Evolutionary conservation across 37 sponge, comb jelly and placozoan genomes (phyloP).

Genomic region (Diacarnus erythraeanus): DNA sequence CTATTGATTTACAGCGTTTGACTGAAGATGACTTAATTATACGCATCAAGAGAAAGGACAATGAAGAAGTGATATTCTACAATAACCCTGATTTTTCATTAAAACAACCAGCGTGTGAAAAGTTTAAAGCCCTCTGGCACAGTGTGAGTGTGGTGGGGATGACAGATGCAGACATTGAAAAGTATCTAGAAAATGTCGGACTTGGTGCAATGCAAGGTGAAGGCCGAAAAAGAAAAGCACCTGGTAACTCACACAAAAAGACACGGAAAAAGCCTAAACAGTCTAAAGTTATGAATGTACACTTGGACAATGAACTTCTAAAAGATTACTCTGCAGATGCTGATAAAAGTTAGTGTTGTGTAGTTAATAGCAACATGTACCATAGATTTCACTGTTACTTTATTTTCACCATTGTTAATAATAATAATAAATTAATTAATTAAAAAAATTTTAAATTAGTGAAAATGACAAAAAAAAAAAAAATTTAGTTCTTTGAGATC

Average conservation of each 20-base stretch:
- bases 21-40: conserved; percentile 20
- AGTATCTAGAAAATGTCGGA: conserved; percentile 63
- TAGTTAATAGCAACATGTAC: too few relatives aligned
- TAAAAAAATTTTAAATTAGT: too few relatives aligned
- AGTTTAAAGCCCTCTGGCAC: conserved; percentile 65
- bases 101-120: conserved; percentile 4
- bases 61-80: conserved; percentile 77
- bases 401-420: too few relatives aligned
- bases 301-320: conserved; percentile 62
- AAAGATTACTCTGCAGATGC: conserved; percentile 56
- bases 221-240: conserved; percentile 26
- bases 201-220: conserved; percentile 70
- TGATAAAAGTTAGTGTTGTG: too few relatives aligned
- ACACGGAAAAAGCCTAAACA: conserved; percentile 35
- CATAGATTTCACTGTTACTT: too few relatives aligned
- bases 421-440: too few relatives aligned
- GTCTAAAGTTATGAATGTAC: conserved; percentile 60
- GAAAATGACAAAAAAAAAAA: too few relatives aligned
- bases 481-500: too few relatives aligned
- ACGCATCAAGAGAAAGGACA: conserved; percentile 52
- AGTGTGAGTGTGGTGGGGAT: conserved; percentile 60
- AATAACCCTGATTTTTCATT: conserved; percentile 49
- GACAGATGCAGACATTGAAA: conserved; percentile 67
- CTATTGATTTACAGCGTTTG: conserved; percentile 48
- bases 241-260: conserved; percentile 23